These are phyloP conservation scores for Automeris io DNA, from an alignment of 2,888 invertebrate genomes.

Conservation along the genomic window DNA sequence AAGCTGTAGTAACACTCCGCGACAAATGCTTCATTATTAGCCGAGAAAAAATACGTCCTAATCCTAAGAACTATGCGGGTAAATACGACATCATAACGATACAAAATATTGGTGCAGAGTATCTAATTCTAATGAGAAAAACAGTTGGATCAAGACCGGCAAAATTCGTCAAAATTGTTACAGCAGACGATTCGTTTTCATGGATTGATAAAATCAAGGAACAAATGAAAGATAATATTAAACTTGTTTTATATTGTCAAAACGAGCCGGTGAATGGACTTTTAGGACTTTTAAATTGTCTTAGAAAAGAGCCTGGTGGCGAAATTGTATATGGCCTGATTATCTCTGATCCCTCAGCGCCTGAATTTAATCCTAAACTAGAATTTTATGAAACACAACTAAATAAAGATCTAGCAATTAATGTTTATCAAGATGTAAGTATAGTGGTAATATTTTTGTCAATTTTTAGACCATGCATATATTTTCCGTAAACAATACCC, in stretches of 20 bases:
- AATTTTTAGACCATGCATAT: no score
- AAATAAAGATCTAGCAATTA: constrained; percentile 85
- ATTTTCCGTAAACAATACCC: no score
- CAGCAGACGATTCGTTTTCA: constrained; percentile 50
- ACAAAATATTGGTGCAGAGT: constrained; percentile 68
- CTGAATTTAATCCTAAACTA: constrained; percentile 79
- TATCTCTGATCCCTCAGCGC: constrained; percentile 79
- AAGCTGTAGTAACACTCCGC: constrained; percentile 63
- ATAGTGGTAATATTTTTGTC: no score
- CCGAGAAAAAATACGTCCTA: constrained; percentile 72
- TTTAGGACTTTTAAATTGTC: constrained; percentile 91
- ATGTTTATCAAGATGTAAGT: constrained; percentile 81
- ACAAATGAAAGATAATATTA: constrained; percentile 55
- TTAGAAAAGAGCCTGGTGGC: constrained; percentile 88
- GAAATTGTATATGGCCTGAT: constrained; percentile 79
- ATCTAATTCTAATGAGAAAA: constrained; percentile 73
- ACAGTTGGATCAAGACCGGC: constrained; percentile 57
- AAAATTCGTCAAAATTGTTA: constrained; percentile 61
- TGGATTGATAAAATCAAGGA: constrained; percentile 75
- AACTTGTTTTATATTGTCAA: constrained; percentile 81
- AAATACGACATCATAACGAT: constrained; percentile 69
- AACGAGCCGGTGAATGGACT: constrained; percentile 85
- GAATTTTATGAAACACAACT: constrained; percentile 82
- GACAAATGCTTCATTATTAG: constrained; percentile 79
- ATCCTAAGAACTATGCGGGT: constrained; percentile 52